A percentile compares a stretch with the other conserved stretches of the same genome.
These are phyloP conservation scores for Cepaea hortensis DNA, from an alignment of 2,888 invertebrate species.

Conservation along the genomic window DNA sequence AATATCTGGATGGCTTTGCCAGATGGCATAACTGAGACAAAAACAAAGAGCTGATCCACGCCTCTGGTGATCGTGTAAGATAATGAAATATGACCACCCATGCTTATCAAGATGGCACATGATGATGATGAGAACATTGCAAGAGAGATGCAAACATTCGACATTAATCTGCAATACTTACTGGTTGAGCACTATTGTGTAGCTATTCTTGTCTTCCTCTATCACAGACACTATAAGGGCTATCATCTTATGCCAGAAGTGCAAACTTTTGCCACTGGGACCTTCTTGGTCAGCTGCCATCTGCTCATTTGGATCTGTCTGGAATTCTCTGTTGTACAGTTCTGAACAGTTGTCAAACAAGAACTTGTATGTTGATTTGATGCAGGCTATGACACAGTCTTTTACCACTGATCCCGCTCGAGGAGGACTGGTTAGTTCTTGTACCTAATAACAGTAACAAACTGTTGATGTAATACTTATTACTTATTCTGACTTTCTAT, in stretches of 20 bases:
- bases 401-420: conserved; percentile 98
- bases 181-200: conserved; percentile 97
- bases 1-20: no score
- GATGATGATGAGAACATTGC: no score
- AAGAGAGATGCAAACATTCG: no score
- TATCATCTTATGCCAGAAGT: conserved; percentile 98
- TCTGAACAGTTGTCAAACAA: conserved; percentile 99
- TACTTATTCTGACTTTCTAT: no score
- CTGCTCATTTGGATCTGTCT: conserved; percentile 66
- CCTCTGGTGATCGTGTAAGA: no score
- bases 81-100: no score
- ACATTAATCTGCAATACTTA: conserved; percentile 61
- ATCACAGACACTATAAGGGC: conserved; percentile 98
- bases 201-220: conserved; percentile 98
- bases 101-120: no score
- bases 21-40: no score
- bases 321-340: conserved; percentile 84
- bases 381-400: conserved; percentile 99
- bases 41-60: no score
- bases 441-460: conserved; percentile 82
- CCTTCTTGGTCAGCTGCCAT: conserved; percentile 76
- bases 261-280: conserved; percentile 89
- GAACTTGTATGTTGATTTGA: conserved; percentile 98
- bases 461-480: no score
- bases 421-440: conserved; percentile 98